A percentile compares a stretch with the other conserved stretches of the same genome.
Evolutionary conservation across 92 coral and sea anemone genomes (phyloP).

Genomic region (Zoanthus gigantus): DNA sequence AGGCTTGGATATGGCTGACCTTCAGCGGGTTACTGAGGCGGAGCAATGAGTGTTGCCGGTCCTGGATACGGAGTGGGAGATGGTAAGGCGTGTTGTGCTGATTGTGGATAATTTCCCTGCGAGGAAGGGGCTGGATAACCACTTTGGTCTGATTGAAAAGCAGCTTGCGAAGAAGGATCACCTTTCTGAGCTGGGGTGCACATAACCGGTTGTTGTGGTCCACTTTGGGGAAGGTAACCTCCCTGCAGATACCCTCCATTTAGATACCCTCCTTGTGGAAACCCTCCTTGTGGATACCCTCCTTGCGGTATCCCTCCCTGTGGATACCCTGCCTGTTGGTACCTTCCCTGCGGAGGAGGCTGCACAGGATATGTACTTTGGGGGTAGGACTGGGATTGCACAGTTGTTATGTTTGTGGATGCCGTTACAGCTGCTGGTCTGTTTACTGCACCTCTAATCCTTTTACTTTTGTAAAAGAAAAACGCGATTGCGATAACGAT

Average conservation of each 20-base stretch:
- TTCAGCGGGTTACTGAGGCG: conserved; percentile 11
- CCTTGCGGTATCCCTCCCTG: not conserved
- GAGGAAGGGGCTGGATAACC: conserved; percentile 3
- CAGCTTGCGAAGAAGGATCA: not conserved
- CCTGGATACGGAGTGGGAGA: conserved; percentile 26
- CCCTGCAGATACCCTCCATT: not conserved
- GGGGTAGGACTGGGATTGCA: not conserved
- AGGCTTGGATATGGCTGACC: conserved; percentile 2
- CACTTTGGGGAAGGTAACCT: not conserved
- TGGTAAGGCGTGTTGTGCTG: not conserved
- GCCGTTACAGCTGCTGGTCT: not conserved
- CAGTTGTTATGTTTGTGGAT: not conserved
- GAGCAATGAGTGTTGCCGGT: not conserved
- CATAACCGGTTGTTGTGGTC: not conserved
- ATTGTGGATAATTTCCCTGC: not conserved
- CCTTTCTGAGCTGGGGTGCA: not conserved
- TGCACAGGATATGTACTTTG: not conserved
- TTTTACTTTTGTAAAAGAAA: not conserved
- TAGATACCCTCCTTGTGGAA: not conserved
- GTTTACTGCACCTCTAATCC: not conserved
- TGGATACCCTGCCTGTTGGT: not conserved
- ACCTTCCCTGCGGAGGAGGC: not conserved
- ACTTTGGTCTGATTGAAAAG: not conserved
- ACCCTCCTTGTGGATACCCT: no score
- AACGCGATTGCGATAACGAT: not conserved